Conservation (phyloP, 2,888 invertebrate genomes). For the Rugalucina vietnamica region DNA sequence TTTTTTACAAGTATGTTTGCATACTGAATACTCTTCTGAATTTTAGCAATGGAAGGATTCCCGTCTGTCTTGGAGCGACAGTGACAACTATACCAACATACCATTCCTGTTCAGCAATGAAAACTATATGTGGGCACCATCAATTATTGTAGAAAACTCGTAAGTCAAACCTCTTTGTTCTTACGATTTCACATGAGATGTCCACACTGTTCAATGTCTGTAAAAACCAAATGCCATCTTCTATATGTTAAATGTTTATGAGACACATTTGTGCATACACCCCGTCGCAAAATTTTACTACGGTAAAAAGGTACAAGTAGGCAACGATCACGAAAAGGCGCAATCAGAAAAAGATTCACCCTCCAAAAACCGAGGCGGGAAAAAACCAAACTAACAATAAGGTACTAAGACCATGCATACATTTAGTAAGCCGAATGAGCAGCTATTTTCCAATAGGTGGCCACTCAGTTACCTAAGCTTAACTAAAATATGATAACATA, state of each 20-base stretch:
- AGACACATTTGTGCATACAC: background rate
- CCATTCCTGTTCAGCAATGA: background rate
- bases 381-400: too few species aligned
- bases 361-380: too few species aligned
- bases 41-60: background rate
- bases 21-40: background rate
- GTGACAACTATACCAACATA: background rate
- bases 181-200: background rate
- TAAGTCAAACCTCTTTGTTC: slow-evolving; percentile 32
- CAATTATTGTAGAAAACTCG: slow-evolving; percentile 23
- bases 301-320: background rate
- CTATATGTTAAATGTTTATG: background rate
- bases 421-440: too few species aligned
- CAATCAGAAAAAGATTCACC: background rate
- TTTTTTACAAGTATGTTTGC: background rate
- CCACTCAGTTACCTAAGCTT: too few species aligned
- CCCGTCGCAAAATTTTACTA: background rate
- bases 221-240: background rate
- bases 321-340: background rate
- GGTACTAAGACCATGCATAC: too few species aligned
- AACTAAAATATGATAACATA: too few species aligned
- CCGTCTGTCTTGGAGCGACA: background rate
- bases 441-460: too few species aligned
- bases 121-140: background rate
- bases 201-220: background rate